phyloP scores from a whole-genome alignment of 2,888 invertebrate species.

The Cheilosia variabilis region DNA sequence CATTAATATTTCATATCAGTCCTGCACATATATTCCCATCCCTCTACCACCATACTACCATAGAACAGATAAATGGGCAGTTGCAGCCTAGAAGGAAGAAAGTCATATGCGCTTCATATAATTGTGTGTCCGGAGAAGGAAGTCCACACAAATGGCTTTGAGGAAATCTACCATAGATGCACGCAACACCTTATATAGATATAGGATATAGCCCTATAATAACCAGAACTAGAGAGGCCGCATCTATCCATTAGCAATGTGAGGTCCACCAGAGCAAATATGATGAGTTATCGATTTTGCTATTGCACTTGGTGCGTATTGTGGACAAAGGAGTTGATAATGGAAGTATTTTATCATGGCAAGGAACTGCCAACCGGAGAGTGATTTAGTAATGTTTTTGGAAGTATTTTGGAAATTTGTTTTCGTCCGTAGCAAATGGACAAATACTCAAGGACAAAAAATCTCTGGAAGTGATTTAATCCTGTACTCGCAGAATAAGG shows the following conservation, averaged over 20 bases:
- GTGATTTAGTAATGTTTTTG: neutral
- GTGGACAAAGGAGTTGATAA: neutral
- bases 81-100: too few relatives aligned
- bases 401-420: too few relatives aligned
- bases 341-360: conserved; percentile 24
- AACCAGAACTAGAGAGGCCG: neutral
- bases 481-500: too few relatives aligned
- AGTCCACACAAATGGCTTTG: too few relatives aligned
- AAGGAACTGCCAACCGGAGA: conserved; percentile 8
- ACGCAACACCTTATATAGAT: neutral
- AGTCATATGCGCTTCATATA: too few relatives aligned
- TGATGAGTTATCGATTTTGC: conserved; percentile 64
- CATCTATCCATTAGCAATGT: conserved; percentile 51
- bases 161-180: neutral
- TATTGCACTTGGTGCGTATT: conserved; percentile 21
- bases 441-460: too few relatives aligned
- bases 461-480: too few relatives aligned
- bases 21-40: conserved; percentile 6
- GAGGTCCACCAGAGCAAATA: conserved; percentile 41
- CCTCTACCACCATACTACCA: neutral
- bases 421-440: too few relatives aligned
- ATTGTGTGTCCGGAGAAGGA: too few relatives aligned
- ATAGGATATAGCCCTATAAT: neutral
- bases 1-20: conserved; percentile 25
- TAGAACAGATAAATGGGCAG: neutral